Base-by-base conservation (phyloP, 2,888 invertebrate species). In the Cheilosia soror region DNA sequence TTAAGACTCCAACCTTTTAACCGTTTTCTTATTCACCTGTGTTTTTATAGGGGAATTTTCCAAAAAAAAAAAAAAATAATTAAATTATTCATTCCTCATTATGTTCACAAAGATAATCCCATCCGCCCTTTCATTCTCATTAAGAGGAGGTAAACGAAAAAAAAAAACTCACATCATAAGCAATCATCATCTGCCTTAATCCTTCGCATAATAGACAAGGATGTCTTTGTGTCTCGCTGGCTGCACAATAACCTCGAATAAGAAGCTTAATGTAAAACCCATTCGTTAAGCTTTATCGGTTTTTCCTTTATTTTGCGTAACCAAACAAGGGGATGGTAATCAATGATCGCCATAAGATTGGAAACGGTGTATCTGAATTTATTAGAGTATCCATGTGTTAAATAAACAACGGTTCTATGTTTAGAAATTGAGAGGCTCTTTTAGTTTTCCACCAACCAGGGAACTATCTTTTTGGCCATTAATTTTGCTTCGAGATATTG, bases 351-450 rank as follows among this genome's bases (percentile, higher is more conserved):
- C 47, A n/a, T n/a, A 13, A 25, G 20, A 47, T 31, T 15, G 47
- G 7, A 1, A 47, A 7, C 15, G 7, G 20, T 20, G 7, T 15
- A 47, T 7, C 47, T 47, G 20, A 15, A 51, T 60, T 51, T 29
- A 42, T 60, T 29, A 51, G 51, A 58, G 66, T 44, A 33, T 60
- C 60, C 66, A 68, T 76, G 66, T 58, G 76, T 51, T 76, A 66
- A 66, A 51, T 51, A 76, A 76, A 66, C 66, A 76, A 31, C 49
- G 31, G 53, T 33, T 27, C 49, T 76, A 76, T 66, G 58, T 66
- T 60, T 60, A 76, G 76, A 66, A 42, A 25, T 25, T 20, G 7
- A 3, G 20, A 20, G 4, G 13, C 13, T 4, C 27, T 27, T 51
- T 25, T 25, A 25, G 49, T 11, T 11, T 25, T 25, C 11, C 13